Evolutionary conservation across 2,797 vertebrate species (phyloP), one percentile per base, ranked within the genome.

Genomic region (Heteromormyrus szaboi): DNA sequence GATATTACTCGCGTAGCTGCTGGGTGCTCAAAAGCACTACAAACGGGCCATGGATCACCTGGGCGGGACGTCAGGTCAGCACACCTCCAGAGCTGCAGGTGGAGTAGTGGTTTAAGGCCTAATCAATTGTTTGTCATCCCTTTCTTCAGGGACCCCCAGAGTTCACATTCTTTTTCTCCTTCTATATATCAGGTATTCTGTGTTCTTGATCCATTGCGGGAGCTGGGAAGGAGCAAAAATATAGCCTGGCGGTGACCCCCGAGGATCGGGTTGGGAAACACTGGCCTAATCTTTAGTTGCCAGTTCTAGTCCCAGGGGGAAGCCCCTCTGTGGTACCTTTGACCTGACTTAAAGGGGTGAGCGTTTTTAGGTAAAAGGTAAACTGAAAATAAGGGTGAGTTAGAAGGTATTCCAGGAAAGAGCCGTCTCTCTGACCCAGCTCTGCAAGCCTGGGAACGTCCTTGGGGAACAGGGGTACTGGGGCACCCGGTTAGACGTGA

Each of bases 371-470:
- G 8, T 51, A 84, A 22, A 50, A 29, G 44, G 9, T 84, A 25
- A 84, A 51, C 46, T 50, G 41, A 50, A 84, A 84, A 53, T 37
- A 86, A 81, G 33, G 65, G 84, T 3, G 41, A 33, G 72, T 33
- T 88, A 14, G 88, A 29, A 76, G n/a, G 37, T 51, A 48, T 88
- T 88, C 76, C 85, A 87, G 85, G 88, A 91, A 90, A 88, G 84
- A 76, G 56, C 46, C 68, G 88, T 65, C n/a, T 87, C 59, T 83
- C 89, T 33, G 84, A 84, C n/a, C 86, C 54, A 68, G 48, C 87
- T 17, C 90, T 72, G 54, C 62, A 62, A 88, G 65, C 89, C 54
- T 25, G 11, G 37, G 5, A 59, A 25, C 11, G 8, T 88, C 88
- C 87, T 48, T 83, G 33, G 89, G 87, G 89, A 90, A 8, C n/a